phyloP scores from a whole-genome alignment of 2,888 invertebrate genomes.

The Erebia ligea region DNA sequence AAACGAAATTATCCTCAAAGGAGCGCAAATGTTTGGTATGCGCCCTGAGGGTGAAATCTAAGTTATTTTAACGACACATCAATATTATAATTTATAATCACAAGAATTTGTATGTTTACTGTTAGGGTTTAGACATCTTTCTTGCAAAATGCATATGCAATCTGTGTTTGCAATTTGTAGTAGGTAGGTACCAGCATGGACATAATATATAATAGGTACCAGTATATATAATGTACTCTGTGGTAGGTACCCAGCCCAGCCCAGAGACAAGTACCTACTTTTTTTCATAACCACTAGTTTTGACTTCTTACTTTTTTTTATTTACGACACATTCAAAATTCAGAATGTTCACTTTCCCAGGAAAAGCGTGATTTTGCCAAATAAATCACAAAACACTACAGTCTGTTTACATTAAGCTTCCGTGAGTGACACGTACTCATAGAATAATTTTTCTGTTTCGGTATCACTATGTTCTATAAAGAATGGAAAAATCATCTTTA shows the following conservation, averaged over 20 bases:
- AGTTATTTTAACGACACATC: constrained; percentile 64
- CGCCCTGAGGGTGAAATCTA: constrained; percentile 57
- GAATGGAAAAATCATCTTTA: no score
- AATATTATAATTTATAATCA: constrained; percentile 67
- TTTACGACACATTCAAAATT: not conserved
- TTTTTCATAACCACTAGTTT: no score
- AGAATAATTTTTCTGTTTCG: no score
- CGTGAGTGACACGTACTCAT: no score
- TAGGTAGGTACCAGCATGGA: no score
- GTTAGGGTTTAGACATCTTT: constrained; percentile 63
- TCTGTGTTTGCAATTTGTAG: constrained; percentile 48
- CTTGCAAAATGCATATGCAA: constrained; percentile 65
- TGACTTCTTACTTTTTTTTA: not conserved
- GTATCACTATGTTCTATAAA: no score
- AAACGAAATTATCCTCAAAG: constrained; percentile 59
- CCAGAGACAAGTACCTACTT: not conserved
- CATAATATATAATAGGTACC: no score
- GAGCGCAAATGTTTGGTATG: constrained; percentile 58
- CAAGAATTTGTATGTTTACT: constrained; percentile 75
- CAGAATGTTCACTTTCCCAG: not conserved
- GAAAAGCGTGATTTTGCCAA: no score
- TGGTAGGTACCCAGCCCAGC: no score
- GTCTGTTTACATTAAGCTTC: no score
- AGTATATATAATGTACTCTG: no score
- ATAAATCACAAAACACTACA: no score